A percentile compares a stretch with the other conserved stretches of the same genome.
Conservation (phyloP, 2,797 vertebrate genomes). For the Allobates femoralis region DNA sequence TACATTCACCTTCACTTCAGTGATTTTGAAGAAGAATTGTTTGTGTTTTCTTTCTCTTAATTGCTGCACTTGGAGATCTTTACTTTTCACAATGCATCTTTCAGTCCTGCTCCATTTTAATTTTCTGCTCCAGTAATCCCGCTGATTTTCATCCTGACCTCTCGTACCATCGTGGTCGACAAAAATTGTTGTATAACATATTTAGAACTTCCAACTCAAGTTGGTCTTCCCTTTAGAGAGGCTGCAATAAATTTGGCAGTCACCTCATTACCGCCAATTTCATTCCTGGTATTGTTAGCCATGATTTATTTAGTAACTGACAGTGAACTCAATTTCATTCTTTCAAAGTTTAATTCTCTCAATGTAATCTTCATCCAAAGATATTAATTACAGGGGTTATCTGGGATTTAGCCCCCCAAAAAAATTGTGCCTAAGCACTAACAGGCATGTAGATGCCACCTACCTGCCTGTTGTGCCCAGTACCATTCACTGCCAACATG, state of each 20-base stretch:
- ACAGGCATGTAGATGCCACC: too few species aligned
- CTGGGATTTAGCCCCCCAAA: too few species aligned
- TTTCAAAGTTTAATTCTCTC: too few species aligned
- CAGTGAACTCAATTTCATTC: too few species aligned
- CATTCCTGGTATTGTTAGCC: not conserved
- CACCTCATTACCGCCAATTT: not conserved
- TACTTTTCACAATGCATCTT: constrained; percentile 8
- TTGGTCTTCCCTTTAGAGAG: not conserved
- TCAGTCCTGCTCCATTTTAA: not conserved
- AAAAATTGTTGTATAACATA: not conserved
- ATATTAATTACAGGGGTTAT: too few species aligned
- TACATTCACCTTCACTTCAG: not conserved
- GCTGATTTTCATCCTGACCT: constrained; percentile 29
- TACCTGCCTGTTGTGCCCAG: too few species aligned
- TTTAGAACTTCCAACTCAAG: not conserved
- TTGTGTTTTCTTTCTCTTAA: constrained; percentile 6
- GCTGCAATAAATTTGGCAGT: not conserved
- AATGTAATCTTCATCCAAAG: too few species aligned
- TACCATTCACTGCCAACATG: too few species aligned
- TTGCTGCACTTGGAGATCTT: not conserved
- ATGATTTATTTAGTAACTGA: not conserved
- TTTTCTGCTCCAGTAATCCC: constrained; percentile 43
- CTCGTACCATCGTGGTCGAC: not conserved
- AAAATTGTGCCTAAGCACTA: too few species aligned
- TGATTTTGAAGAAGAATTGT: constrained; percentile 15